Base-by-base conservation (phyloP, 2,888 invertebrate genomes). In the Carabus problematicus region DNA sequence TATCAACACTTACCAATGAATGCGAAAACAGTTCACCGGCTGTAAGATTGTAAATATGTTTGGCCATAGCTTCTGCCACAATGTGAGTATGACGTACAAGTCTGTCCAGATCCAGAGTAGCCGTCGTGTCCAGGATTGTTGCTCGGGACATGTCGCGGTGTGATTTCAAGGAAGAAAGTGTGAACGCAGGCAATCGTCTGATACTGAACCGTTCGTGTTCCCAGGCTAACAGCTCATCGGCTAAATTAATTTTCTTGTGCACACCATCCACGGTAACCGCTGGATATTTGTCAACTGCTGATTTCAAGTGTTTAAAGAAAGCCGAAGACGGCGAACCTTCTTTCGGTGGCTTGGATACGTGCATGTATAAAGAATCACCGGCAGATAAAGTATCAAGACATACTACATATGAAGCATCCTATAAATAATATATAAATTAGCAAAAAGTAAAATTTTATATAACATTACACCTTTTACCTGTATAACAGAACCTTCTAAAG, bases 121-220 rank as follows among this genome's bases (percentile, higher is more conserved):
- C 85, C 3, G 85, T 82, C 0, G 82, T 81, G 79, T 92, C 92
- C 12, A 91, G 81, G 56, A 92, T 84, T 0, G 90, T 87, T 56
- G 84, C 84, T 60, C 90, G 84, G 0, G 82, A 78, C 4, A 85
- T 82, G 75, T 89, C 88, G 73, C 88, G 88, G 77, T 90, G 89
- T 71, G 85, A 89, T 85, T 89, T 85, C 4, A 95, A 80, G 1
- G 91, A 87, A 0, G 97, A 97, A 3, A 98, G 76, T 0, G 98
- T 98, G 78, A 97, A 94, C 0, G 97, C 97, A 0, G 96, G 91
- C 76, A 97, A 86, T 72, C 97, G 85, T 72, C 94, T 87, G 75
- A 98, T 95, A 80, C 96, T 97, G 83, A 93, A 98, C 73, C 95
- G 85, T 82, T 99, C 98, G 78, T 99, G 98, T 77, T 98, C 97